phyloP scores from a whole-genome alignment of 2,797 vertebrate genomes.

The Enteromius viviparus region DNA sequence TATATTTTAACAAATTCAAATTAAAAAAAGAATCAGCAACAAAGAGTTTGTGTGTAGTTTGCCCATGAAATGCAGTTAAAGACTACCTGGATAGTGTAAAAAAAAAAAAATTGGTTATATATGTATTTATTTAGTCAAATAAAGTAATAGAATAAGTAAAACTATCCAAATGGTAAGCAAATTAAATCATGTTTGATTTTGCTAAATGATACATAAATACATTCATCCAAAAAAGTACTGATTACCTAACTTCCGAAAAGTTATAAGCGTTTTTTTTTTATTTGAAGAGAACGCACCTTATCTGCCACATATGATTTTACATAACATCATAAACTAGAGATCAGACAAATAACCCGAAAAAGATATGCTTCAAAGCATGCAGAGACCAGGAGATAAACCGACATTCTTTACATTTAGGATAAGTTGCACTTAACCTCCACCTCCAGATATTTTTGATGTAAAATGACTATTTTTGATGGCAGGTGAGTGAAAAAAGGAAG shows the following conservation, averaged over 20 bases:
- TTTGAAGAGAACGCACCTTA: background rate
- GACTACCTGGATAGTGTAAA: background rate
- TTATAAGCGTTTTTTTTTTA: background rate
- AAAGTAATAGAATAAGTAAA: background rate
- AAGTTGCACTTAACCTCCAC: background rate
- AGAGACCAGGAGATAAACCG: background rate
- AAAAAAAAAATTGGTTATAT: too few species aligned
- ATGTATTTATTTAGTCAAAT: background rate
- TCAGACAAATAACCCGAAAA: background rate
- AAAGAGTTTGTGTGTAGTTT: background rate
- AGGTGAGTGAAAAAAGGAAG: slow-evolving; percentile 44
- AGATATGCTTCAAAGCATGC: background rate
- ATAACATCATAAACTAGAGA: slow-evolving; percentile 2
- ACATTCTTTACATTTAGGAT: background rate
- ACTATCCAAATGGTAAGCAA: background rate
- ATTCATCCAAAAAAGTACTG: background rate
- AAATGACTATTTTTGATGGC: slow-evolving; percentile 18
- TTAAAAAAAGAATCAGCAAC: background rate
- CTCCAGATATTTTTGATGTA: slow-evolving; percentile 20
- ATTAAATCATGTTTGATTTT: background rate
- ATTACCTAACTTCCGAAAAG: too few species aligned
- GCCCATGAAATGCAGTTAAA: background rate
- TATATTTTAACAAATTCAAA: too few species aligned
- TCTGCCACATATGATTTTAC: background rate
- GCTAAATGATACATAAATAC: background rate